A percentile compares a stretch with the other conserved stretches of the same genome.
Conservation (phyloP, 2,888 invertebrate species). For the Melanophora roralis region DNA sequence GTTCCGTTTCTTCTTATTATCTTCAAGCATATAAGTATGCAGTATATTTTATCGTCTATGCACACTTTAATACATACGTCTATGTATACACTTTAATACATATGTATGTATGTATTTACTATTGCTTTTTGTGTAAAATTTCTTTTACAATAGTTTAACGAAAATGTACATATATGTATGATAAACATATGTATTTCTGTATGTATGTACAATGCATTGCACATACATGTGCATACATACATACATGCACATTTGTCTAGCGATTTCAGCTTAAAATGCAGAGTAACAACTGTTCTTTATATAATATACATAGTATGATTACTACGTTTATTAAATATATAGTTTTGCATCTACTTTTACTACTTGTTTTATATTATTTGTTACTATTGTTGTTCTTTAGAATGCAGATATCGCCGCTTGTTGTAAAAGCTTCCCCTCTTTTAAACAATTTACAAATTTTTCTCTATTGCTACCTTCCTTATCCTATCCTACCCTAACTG, state of each 20-base stretch:
- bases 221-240: not conserved
- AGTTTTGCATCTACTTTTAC: slow-evolving; percentile 51
- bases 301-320: slow-evolving; percentile 11
- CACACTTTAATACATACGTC: not conserved
- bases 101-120: slow-evolving; percentile 2
- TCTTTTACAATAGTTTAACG: not conserved
- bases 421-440: slow-evolving; percentile 47
- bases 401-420: slow-evolving; percentile 51
- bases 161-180: not conserved
- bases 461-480: slow-evolving; percentile 12
- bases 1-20: not conserved
- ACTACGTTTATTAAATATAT: slow-evolving; percentile 28
- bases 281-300: slow-evolving; percentile 50
- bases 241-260: not conserved
- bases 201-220: not conserved
- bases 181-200: not conserved
- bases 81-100: not conserved
- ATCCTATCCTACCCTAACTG: not conserved
- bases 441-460: slow-evolving; percentile 40
- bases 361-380: slow-evolving; percentile 58
- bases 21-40: not conserved
- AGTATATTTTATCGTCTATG: not conserved
- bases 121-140: slow-evolving; percentile 6
- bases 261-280: slow-evolving; percentile 24
- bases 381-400: slow-evolving; percentile 54